Percentiles rank a stretch among this genome's conserved stretches.
Evolutionary conservation across 2,888 invertebrate genomes (phyloP).

Genomic region (Leucophenga maculata): DNA sequence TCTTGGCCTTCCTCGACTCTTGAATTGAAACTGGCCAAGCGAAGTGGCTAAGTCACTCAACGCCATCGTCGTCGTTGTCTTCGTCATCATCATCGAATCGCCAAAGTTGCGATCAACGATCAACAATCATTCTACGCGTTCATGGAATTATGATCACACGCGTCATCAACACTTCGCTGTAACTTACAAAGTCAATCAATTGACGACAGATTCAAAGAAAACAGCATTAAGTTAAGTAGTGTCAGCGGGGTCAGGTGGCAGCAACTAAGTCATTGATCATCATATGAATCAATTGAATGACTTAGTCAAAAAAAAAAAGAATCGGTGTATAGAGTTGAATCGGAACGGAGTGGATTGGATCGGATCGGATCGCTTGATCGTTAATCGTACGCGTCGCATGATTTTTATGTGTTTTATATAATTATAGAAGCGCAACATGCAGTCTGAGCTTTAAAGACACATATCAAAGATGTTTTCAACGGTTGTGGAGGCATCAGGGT

Average conservation of each 20-base stretch:
- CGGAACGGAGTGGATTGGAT: not conserved
- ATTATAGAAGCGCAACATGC: slow-evolving; percentile 17
- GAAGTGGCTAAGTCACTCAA: not conserved
- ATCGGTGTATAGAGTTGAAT: not conserved
- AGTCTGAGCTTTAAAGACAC: not conserved
- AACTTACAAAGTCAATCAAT: slow-evolving; percentile 19
- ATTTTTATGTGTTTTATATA: slow-evolving; percentile 22
- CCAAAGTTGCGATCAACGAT: not conserved
- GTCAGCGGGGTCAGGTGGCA: not conserved
- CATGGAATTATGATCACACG: slow-evolving; percentile 6
- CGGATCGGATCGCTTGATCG: slow-evolving; percentile 1
- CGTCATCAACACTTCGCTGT: slow-evolving; percentile 23
- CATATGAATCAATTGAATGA: not conserved
- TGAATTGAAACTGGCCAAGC: not conserved
- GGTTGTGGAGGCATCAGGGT: no score
- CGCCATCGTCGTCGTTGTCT: not conserved
- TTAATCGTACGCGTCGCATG: slow-evolving; percentile 5
- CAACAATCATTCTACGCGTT: not conserved
- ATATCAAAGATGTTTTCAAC: not conserved
- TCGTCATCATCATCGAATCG: not conserved
- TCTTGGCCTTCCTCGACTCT: not conserved
- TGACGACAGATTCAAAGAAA: not conserved
- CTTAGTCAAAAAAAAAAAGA: not conserved
- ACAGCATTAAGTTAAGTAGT: not conserved
- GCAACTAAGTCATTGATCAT: slow-evolving; percentile 6